These are phyloP conservation scores for Oncopodura yosiiana DNA, from an alignment of 1,140 invertebrate genomes.

Conservation along the genomic window DNA sequence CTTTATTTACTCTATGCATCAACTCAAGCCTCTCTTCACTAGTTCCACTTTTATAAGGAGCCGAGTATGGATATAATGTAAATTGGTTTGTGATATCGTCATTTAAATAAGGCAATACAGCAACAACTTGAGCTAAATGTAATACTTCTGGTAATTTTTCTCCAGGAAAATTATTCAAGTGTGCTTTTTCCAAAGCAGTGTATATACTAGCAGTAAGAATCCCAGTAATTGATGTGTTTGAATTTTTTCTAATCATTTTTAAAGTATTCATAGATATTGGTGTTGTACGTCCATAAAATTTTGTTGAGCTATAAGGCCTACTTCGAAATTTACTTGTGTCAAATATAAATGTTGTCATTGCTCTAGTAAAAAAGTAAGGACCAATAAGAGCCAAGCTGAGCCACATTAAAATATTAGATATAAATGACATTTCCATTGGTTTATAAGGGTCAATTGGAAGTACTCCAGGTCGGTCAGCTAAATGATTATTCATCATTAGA, in stretches of 20 bases:
- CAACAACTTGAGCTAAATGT: constrained; percentile 15
- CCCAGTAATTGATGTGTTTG: constrained; percentile 12
- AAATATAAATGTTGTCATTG: constrained; percentile 1
- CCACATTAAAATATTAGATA: constrained; percentile 7
- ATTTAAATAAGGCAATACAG: constrained; percentile 23
- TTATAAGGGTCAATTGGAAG: constrained; percentile 23
- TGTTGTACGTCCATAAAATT: background rate
- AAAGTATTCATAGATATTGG: constrained; percentile 11
- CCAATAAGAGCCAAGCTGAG: constrained; percentile 13
- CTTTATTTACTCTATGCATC: constrained; percentile 4
- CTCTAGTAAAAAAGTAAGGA: constrained; percentile 13
- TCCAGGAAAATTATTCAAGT: constrained; percentile 4
- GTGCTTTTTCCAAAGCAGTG: constrained; percentile 14
- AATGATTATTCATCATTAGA: constrained; percentile 17
- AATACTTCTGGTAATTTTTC: constrained; percentile 6
- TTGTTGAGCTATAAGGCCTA: constrained; percentile 6
- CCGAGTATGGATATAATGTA: constrained; percentile 17
- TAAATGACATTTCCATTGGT: constrained; percentile 4
- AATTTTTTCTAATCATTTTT: constrained; percentile 4
- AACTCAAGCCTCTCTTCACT: background rate
- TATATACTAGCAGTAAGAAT: constrained; percentile 14
- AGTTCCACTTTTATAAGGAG: constrained; percentile 4
- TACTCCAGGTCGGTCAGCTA: constrained; percentile 13
- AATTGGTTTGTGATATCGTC: constrained; percentile 21
- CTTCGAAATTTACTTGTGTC: constrained; percentile 3